Conservation (phyloP, 2,888 invertebrate species). For the Perdita meconis region DNA sequence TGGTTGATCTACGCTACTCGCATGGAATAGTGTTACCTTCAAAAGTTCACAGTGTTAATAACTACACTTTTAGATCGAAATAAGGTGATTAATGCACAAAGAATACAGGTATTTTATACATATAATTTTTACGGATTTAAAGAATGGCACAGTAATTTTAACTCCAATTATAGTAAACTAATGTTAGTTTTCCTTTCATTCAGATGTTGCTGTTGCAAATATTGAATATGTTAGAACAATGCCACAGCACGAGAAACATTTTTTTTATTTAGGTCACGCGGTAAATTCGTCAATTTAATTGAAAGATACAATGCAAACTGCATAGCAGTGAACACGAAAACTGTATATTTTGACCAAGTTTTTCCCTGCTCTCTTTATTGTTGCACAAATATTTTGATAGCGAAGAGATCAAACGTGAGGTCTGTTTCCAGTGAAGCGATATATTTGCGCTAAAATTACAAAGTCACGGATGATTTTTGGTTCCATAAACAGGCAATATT, state of each 20-base stretch:
- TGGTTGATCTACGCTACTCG: background rate
- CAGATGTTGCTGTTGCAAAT: too few species aligned
- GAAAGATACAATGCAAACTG: conserved; percentile 29
- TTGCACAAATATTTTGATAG: conserved; percentile 14
- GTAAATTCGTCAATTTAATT: conserved; percentile 2
- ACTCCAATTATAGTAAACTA: background rate
- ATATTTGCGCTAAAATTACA: conserved; percentile 13
- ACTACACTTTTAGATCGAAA: too few species aligned
- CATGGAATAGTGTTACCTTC: background rate
- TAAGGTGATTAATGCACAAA: background rate
- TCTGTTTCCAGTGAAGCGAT: conserved; percentile 11
- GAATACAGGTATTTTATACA: background rate
- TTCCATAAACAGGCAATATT: too few species aligned
- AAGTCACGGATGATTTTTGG: background rate
- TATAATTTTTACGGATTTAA: too few species aligned
- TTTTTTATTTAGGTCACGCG: conserved; percentile 18
- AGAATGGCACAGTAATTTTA: too few species aligned
- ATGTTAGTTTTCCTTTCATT: background rate
- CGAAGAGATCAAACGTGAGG: conserved; percentile 15
- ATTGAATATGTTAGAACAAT: background rate
- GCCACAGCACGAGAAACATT: background rate
- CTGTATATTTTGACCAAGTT: conserved; percentile 12
- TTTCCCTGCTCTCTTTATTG: background rate
- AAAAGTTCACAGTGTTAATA: too few species aligned
- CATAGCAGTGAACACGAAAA: background rate